Conservation (phyloP, 2,797 vertebrate species). For the Myotis myotis region DNA sequence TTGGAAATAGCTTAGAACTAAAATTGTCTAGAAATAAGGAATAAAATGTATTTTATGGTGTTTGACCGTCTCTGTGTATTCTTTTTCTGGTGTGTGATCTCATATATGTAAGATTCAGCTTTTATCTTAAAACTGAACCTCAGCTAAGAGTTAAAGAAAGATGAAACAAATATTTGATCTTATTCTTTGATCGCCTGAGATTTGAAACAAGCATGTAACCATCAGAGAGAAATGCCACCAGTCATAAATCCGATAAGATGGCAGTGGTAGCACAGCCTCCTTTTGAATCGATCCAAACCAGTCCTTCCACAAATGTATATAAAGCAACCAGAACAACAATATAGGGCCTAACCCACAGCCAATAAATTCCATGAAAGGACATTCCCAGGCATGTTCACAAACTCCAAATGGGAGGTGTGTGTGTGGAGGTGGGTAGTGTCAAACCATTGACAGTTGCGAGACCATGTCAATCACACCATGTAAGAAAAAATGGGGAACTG, state of each 20-base stretch:
- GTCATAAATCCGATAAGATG: neutral
- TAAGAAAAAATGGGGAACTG: neutral
- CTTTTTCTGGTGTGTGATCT: neutral
- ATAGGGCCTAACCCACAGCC: no score
- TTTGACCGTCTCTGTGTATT: neutral
- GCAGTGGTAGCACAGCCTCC: fast-evolving
- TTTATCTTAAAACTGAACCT: neutral
- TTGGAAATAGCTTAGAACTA: neutral
- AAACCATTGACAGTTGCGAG: neutral
- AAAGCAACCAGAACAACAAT: neutral
- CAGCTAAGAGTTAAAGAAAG: neutral
- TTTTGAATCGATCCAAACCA: neutral
- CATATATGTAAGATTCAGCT: neutral
- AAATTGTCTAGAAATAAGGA: neutral
- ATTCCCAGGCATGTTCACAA: fast-evolving
- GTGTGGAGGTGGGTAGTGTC: fast-evolving
- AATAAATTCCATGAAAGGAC: no score
- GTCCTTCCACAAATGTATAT: neutral
- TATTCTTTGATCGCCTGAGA: neutral
- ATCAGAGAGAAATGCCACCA: neutral
- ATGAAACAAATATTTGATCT: neutral
- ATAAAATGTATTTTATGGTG: neutral
- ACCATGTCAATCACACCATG: neutral
- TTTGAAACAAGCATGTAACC: neutral
- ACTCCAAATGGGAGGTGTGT: neutral